Conservation (phyloP, 2,113 vertebrate genomes). For the Gobius niger region DNA sequence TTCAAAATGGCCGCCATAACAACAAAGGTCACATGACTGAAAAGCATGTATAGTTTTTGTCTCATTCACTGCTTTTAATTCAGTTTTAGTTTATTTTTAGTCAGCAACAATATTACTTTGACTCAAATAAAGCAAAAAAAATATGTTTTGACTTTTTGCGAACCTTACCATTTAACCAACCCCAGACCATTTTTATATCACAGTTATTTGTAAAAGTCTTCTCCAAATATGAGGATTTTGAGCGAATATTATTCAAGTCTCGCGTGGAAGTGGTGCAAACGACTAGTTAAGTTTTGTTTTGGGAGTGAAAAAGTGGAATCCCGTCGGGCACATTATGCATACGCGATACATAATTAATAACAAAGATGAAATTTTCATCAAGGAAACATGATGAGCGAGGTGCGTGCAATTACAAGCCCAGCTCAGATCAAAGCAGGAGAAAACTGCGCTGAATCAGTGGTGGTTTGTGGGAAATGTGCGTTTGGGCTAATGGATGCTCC, state of each 20-base stretch:
- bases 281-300: conserved; percentile 61
- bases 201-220: conserved; percentile 3
- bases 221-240: background rate
- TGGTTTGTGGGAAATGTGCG: conserved; percentile 63
- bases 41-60: too few relatives aligned
- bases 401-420: conserved; percentile 73
- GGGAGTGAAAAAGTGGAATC: conserved; percentile 55
- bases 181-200: background rate
- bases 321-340: conserved; percentile 68
- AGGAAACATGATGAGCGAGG: conserved; percentile 78
- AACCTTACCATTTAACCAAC: too few relatives aligned
- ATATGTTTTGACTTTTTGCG: too few relatives aligned
- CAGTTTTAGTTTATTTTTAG: too few relatives aligned
- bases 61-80: too few relatives aligned
- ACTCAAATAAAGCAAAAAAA: too few relatives aligned
- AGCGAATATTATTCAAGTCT: background rate
- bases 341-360: conserved; percentile 74
- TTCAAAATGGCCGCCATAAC: too few relatives aligned
- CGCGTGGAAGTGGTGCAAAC: conserved; percentile 7
- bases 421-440: conserved; percentile 78
- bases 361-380: conserved; percentile 76
- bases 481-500: conserved; percentile 55
- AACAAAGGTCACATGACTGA: too few relatives aligned
- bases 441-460: conserved; percentile 78
- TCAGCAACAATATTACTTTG: too few relatives aligned